Evolutionary conservation across 2,113 vertebrate species (phyloP).

Genomic region (Tetrax tetrax): DNA sequence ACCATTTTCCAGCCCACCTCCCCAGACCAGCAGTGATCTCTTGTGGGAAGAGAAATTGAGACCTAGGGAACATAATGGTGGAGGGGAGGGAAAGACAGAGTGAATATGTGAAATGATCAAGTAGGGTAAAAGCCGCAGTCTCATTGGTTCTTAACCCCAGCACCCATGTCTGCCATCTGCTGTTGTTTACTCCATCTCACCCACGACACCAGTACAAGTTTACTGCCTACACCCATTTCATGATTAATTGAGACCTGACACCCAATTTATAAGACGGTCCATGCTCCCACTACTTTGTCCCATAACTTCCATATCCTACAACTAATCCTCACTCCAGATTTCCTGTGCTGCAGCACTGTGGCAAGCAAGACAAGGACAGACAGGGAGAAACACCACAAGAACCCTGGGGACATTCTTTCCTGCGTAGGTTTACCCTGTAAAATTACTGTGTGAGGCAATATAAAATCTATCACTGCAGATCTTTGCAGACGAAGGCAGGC

Average conservation of each 20-base stretch:
- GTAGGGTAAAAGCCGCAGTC: not conserved
- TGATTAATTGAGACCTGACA: not conserved
- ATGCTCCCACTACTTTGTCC: not conserved
- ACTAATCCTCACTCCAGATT: not conserved
- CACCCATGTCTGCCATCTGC: not conserved
- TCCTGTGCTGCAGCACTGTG: not conserved
- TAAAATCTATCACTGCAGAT: not conserved
- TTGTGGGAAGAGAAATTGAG: not conserved
- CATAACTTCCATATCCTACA: not conserved
- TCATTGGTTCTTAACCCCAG: not conserved
- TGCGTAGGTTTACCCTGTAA: not conserved
- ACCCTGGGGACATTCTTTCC: not conserved
- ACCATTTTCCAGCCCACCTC: not conserved
- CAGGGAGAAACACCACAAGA: not conserved
- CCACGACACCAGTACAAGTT: not conserved
- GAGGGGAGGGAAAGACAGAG: not conserved
- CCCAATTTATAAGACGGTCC: not conserved
- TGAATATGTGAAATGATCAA: not conserved
- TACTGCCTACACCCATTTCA: not conserved
- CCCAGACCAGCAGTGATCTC: not conserved
- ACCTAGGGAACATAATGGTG: not conserved
- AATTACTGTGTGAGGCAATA: not conserved
- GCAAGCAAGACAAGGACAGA: not conserved
- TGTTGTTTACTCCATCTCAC: not conserved
- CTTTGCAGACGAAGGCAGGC: not conserved